Conservation (phyloP, 2,888 invertebrate genomes). For the Glaucopsyche alexis region DNA sequence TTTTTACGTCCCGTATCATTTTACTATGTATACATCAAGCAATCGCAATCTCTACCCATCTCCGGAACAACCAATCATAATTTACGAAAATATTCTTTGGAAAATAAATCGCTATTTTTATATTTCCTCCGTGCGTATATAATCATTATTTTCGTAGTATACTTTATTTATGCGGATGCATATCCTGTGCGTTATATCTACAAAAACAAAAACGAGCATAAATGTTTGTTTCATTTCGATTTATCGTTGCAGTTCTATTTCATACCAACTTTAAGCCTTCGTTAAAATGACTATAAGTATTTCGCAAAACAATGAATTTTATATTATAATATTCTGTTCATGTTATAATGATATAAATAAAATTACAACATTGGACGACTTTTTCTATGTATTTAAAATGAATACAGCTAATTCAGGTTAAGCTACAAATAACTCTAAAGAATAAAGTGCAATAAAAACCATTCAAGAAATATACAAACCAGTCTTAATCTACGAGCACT, state of each 20-base stretch:
- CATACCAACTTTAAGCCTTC: not conserved
- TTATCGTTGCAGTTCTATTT: not conserved
- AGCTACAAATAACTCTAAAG: not conserved
- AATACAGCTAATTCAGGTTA: not conserved
- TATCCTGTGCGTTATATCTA: slow-evolving; percentile 8
- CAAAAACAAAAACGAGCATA: not conserved
- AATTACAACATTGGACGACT: not conserved
- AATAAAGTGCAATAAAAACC: not conserved
- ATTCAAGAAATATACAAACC: not conserved
- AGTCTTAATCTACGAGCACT: not conserved
- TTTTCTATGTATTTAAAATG: not conserved
- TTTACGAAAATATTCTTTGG: slow-evolving; percentile 47
- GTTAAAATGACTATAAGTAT: not conserved
- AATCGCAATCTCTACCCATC: slow-evolving; percentile 62
- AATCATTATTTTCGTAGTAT: slow-evolving; percentile 14
- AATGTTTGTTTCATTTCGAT: slow-evolving; percentile 10
- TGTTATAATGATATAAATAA: too few relatives aligned
- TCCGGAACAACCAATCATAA: slow-evolving; percentile 64
- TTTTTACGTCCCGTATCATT: slow-evolving; percentile 70
- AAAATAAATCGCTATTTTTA: slow-evolving; percentile 22
- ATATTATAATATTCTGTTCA: not conserved
- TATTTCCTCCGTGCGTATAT: slow-evolving; percentile 10
- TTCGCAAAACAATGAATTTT: not conserved
- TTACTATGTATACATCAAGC: slow-evolving; percentile 69
- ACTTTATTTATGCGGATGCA: slow-evolving; percentile 15